Evolutionary conservation across 2,113 vertebrate genomes (phyloP), one percentile per base, ranked within the genome.

Genomic region (Pomatostomus ruficeps): DNA sequence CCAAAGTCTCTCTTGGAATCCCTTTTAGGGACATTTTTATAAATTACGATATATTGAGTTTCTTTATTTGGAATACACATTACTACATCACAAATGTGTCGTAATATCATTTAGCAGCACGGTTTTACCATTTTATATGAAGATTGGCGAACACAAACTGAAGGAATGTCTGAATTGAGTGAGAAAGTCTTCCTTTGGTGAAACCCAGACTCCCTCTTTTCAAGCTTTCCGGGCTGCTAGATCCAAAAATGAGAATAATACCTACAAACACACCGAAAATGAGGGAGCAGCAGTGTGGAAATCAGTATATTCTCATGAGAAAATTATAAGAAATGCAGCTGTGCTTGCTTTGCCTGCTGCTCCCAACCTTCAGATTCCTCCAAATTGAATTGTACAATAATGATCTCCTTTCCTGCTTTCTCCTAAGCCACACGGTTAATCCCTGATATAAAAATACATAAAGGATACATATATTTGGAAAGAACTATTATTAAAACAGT

Each of bases 361-460:
- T 92, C 79, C 40, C 38, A 55, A 38, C 67, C 85, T 90, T 91
- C 88, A 61, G 23, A 85, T 62, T 94, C 77, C 82, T 74, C 46
- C 82, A 66, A 89, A 89, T 40, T 89, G 83, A 93, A 93, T 54
- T 93, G 81, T 77, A 71, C 95, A 92, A 76, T 73, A 76, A 91
- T 31, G 31, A 82, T 72, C 35, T 87, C 46, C 28, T 88, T 70
- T 91, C 79, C 78, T 83, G 28, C 51, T 93, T 89, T 55, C 78
- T 66, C 8, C 63, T 87, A 62, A 89, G 31, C 49, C 46, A 43
- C 20, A 3, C 6, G 74, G 87, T 58, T 89, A 85, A 93, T 59
- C 81, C 63, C 71, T 33, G 54, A 58, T 40, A 42, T 24, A 58
- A 66, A 95, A 73, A 68, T 31, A 51, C 40, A n/a, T 48, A 42